phyloP scores from a whole-genome alignment of 2,888 invertebrate genomes.

The Micoletzkya japonica region DNA sequence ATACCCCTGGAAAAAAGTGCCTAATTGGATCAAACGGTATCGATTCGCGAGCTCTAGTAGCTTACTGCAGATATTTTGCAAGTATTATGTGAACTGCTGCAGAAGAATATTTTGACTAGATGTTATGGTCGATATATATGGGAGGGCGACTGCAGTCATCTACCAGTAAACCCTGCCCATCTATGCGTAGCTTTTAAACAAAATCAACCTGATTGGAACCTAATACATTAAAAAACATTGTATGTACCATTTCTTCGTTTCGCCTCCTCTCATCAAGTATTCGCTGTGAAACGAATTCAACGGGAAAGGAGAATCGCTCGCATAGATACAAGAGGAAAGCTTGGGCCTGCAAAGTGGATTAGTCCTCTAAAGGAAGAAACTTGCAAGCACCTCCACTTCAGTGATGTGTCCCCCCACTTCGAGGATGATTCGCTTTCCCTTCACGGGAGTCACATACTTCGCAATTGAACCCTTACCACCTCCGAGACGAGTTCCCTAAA shows the following conservation, averaged over 20 bases:
- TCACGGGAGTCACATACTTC: slow-evolving; percentile 91
- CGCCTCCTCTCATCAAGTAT: slow-evolving; percentile 70
- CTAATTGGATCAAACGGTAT: no score
- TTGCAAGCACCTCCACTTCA: slow-evolving; percentile 69
- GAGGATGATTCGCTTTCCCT: slow-evolving; percentile 84
- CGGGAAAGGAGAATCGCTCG: slow-evolving; percentile 83
- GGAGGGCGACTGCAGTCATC: no score
- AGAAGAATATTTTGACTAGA: no score
- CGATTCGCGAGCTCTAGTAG: no score
- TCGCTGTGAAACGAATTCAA: slow-evolving; percentile 81
- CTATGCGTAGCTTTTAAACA: no score
- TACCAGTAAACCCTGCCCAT: no score
- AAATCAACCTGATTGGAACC: not conserved
- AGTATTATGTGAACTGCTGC: no score
- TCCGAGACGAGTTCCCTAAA: slow-evolving; percentile 69
- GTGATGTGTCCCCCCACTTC: slow-evolving; percentile 90
- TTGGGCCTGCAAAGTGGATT: slow-evolving; percentile 43
- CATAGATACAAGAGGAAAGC: slow-evolving; percentile 73
- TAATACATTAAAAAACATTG: no score
- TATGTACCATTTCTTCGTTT: slow-evolving; percentile 37
- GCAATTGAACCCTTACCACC: slow-evolving; percentile 93
- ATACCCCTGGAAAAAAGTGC: no score
- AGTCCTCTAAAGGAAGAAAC: not conserved
- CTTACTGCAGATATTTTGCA: no score
- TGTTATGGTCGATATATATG: no score